phyloP scores from a whole-genome alignment of 2,888 invertebrate genomes.

The Ischnus inquisitorius region DNA sequence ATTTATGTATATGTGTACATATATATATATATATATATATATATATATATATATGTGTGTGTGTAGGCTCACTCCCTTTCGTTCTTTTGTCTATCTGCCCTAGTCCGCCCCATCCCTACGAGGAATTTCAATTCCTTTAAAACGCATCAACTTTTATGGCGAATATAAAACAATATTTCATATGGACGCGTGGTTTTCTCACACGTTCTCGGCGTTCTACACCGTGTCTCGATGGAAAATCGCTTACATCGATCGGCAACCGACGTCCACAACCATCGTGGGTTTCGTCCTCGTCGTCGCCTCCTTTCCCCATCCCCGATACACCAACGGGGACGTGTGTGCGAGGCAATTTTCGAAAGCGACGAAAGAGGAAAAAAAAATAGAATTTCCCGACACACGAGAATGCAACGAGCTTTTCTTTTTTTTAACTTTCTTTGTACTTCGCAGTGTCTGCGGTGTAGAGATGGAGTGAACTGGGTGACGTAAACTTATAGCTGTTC shows the following conservation, averaged over 20 bases:
- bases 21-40: background rate
- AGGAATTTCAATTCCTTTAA: conserved; percentile 79
- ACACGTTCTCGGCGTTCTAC: conserved; percentile 27
- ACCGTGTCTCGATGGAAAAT: conserved; percentile 71
- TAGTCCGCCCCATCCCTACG: conserved; percentile 14
- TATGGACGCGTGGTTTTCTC: conserved; percentile 58
- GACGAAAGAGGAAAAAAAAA: conserved; percentile 38
- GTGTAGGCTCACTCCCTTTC: background rate
- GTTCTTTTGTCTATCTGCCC: conserved; percentile 16
- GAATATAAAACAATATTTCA: conserved; percentile 79
- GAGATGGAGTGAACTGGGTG: conserved; percentile 37
- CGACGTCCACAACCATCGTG: conserved; percentile 56
- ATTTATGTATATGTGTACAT: background rate
- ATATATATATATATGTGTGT: background rate
- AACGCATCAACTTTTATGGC: conserved; percentile 77
- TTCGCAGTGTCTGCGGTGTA: conserved; percentile 29
- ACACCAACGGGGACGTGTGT: conserved; percentile 27
- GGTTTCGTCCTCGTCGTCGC: conserved; percentile 59
- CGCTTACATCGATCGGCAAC: conserved; percentile 73
- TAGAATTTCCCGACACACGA: conserved; percentile 37
- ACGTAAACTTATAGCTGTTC: conserved; percentile 52
- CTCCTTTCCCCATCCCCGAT: conserved; percentile 62
- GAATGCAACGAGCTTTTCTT: conserved; percentile 42
- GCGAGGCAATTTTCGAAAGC: conserved; percentile 68
- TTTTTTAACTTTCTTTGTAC: conserved; percentile 28